Evolutionary conservation across 2,888 invertebrate species (phyloP).

Genomic region (Cremastobaeus sp.): DNA sequence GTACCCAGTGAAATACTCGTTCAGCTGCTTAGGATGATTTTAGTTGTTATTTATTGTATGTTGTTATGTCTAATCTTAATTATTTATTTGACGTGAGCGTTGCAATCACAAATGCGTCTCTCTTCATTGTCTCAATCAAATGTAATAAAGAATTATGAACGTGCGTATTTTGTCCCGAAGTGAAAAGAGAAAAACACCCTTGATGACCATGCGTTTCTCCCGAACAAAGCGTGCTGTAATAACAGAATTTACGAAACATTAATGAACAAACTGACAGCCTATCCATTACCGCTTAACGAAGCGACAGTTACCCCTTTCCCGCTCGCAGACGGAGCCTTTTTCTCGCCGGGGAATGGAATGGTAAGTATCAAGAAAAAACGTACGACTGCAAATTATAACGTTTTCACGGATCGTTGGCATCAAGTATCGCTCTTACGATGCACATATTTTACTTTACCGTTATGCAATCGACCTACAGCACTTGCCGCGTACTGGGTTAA

Average conservation of each 20-base stretch:
- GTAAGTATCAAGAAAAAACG: slow-evolving; percentile 53
- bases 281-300: slow-evolving; percentile 39
- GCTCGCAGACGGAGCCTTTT: slow-evolving; percentile 26
- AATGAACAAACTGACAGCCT: slow-evolving; percentile 44
- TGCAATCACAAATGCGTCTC: slow-evolving; percentile 55
- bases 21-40: slow-evolving; percentile 60
- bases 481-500: slow-evolving; percentile 54
- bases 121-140: slow-evolving; percentile 50
- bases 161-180: slow-evolving; percentile 69
- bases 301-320: slow-evolving; percentile 35
- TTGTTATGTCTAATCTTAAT: slow-evolving; percentile 62
- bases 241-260: slow-evolving; percentile 46
- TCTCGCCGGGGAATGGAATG: slow-evolving; percentile 31
- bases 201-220: slow-evolving; percentile 51
- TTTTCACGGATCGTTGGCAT: slow-evolving; percentile 56
- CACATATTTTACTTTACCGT: slow-evolving; percentile 61
- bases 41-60: slow-evolving; percentile 67
- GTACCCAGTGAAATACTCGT: slow-evolving; percentile 72
- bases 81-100: slow-evolving; percentile 60
- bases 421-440: slow-evolving; percentile 55
- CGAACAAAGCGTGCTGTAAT: slow-evolving; percentile 34
- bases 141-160: slow-evolving; percentile 70
- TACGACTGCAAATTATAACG: slow-evolving; percentile 54
- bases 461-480: slow-evolving; percentile 62
- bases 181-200: slow-evolving; percentile 57